phyloP scores from a whole-genome alignment of 2,888 invertebrate species.

The Thyatira batis region DNA sequence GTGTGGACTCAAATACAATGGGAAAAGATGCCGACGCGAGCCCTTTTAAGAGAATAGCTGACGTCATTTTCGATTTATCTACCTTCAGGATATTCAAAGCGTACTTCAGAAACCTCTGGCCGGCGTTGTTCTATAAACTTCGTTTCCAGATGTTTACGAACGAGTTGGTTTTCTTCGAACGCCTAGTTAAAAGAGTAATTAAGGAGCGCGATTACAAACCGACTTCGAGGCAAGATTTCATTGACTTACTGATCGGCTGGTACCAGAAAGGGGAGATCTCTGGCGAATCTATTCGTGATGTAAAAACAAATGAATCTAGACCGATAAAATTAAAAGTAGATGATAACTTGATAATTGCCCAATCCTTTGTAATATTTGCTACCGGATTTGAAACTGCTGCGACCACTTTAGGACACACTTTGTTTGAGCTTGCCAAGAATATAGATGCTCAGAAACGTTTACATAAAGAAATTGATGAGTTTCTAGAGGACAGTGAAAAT shows the following conservation, averaged over 20 bases:
- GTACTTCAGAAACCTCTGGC: constrained; percentile 7
- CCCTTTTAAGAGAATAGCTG: neutral
- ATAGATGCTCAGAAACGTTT: constrained; percentile 9
- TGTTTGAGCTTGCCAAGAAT: constrained; percentile 27
- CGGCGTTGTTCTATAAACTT: constrained; percentile 6
- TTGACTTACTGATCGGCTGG: constrained; percentile 24
- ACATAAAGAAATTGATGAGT: neutral
- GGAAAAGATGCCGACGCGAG: neutral
- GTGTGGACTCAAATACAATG: neutral
- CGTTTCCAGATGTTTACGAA: constrained; percentile 3
- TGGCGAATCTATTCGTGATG: constrained; percentile 34
- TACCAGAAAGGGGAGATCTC: constrained; percentile 29
- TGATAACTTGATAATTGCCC: constrained; percentile 25
- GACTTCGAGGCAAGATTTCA: constrained; percentile 25
- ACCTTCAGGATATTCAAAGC: neutral
- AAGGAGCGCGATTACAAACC: constrained; percentile 17
- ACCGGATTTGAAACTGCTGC: constrained; percentile 34
- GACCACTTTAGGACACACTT: constrained; percentile 17
- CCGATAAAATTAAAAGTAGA: constrained; percentile 18
- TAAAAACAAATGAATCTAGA: constrained; percentile 13
- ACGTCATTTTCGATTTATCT: neutral
- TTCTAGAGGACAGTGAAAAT: constrained; percentile 20
- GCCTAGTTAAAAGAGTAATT: constrained; percentile 20
- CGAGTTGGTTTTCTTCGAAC: constrained; percentile 15
- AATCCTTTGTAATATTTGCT: constrained; percentile 27